phyloP scores from a whole-genome alignment of 2,888 invertebrate genomes.

The Archaeoteleia sp. region DNA sequence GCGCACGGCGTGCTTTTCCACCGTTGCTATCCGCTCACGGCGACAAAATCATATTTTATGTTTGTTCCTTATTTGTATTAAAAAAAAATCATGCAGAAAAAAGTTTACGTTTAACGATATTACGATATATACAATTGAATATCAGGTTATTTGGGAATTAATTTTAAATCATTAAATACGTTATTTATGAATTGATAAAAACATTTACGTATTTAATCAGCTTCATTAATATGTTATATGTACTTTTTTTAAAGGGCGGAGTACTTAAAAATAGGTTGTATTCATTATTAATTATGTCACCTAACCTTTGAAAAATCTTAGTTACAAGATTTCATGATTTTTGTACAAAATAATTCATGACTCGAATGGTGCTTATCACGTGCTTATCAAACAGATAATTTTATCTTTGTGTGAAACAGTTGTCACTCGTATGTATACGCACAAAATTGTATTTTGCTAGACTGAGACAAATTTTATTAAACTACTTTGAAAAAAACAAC shows the following conservation, averaged over 20 bases:
- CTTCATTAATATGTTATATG: no score
- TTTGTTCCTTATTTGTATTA: constrained; percentile 22
- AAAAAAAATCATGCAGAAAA: neutral
- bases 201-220: no score
- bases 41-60: constrained; percentile 29
- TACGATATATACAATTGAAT: no score
- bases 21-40: constrained; percentile 23
- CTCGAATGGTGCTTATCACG: constrained; percentile 44
- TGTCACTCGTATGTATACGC: constrained; percentile 32
- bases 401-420: constrained; percentile 50
- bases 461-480: constrained; percentile 36
- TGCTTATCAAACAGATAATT: constrained; percentile 51
- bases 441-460: constrained; percentile 20
- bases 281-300: no score
- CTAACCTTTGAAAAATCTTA: no score
- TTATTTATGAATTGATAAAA: no score
- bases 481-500: constrained; percentile 43
- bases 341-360: constrained; percentile 21
- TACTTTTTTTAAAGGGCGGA: no score
- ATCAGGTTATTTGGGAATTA: no score
- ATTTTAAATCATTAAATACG: no score
- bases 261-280: no score
- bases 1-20: constrained; percentile 45
- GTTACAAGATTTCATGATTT: constrained; percentile 20
- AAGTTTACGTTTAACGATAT: no score